phyloP scores from a whole-genome alignment of 1,140 invertebrate genomes.

The Zaprionus africanus region DNA sequence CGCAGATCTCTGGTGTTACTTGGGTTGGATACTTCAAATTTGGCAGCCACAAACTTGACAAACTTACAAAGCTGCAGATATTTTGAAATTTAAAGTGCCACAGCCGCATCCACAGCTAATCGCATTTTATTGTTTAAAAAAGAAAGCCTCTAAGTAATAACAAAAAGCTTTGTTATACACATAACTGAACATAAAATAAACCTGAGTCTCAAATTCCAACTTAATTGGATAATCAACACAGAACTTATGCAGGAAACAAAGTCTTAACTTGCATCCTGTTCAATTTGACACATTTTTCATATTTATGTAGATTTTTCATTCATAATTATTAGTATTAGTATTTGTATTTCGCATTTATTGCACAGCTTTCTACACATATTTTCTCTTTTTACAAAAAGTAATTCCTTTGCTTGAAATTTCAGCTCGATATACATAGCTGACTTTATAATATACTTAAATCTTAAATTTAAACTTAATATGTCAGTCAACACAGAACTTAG shows the following conservation, averaged over 20 bases:
- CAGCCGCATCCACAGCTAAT: neutral
- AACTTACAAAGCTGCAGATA: neutral
- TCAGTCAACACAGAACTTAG: neutral
- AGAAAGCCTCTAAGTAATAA: neutral
- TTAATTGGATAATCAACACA: neutral
- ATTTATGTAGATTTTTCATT: too few species aligned
- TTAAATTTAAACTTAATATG: neutral
- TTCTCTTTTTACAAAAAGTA: constrained; percentile 3
- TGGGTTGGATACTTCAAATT: neutral
- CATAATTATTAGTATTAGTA: too few species aligned
- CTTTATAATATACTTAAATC: neutral
- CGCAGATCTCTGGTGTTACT: neutral
- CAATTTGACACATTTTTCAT: too few species aligned
- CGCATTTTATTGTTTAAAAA: neutral
- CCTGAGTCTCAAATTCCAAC: neutral
- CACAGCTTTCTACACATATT: too few species aligned
- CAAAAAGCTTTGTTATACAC: neutral
- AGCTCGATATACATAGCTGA: constrained; percentile 8
- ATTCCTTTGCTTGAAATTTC: constrained; percentile 53
- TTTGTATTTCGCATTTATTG: neutral
- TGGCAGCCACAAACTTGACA: neutral
- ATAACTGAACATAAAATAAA: neutral
- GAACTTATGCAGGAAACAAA: neutral
- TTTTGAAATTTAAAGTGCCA: neutral
- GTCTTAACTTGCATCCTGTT: too few species aligned